These are phyloP conservation scores for Manis javanica DNA, from an alignment of 2,797 vertebrate species.

Conservation along the genomic window DNA sequence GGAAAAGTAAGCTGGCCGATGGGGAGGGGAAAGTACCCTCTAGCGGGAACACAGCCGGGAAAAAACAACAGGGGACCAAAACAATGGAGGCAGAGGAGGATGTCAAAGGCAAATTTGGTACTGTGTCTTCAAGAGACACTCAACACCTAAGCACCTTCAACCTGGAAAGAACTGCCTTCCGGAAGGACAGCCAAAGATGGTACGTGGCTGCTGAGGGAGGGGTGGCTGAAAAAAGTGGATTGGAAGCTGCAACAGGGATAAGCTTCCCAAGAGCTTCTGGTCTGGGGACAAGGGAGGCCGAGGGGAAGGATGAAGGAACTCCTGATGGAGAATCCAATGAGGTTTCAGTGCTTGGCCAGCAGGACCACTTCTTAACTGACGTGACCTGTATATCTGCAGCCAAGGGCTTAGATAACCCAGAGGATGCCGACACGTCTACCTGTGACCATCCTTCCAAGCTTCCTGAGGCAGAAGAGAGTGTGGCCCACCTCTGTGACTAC, in stretches of 20 bases:
- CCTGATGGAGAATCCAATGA: conserved; percentile 86
- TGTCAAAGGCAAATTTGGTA: conserved; percentile 91
- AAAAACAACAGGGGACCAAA: conserved; percentile 88
- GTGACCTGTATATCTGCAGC: conserved; percentile 88
- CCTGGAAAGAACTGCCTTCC: conserved; percentile 94
- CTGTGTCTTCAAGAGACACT: conserved; percentile 92
- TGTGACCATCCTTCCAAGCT: conserved; percentile 91
- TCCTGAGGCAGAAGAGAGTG: conserved; percentile 90
- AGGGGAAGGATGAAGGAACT: conserved; percentile 89
- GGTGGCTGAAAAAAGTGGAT: conserved; percentile 89
- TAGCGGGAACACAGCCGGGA: conserved; percentile 87
- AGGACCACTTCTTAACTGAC: conserved; percentile 89
- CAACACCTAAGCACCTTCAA: conserved; percentile 93
- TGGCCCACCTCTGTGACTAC: conserved; percentile 93
- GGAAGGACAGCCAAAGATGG: conserved; percentile 94
- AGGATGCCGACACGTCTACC: conserved; percentile 86
- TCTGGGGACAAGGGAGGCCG: conserved; percentile 88
- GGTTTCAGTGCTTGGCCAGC: conserved; percentile 86
- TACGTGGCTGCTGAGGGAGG: conserved; percentile 89
- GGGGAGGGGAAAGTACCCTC: conserved; percentile 87
- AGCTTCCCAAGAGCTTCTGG: conserved; percentile 89
- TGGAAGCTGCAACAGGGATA: conserved; percentile 88
- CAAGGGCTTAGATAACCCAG: conserved; percentile 89
- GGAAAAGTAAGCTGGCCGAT: conserved; percentile 92
- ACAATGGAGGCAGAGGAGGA: conserved; percentile 90